Evolutionary conservation across 2,797 vertebrate species (phyloP), one percentile per base, ranked within the genome.

Genomic region (Otolemur crassicaudatus): DNA sequence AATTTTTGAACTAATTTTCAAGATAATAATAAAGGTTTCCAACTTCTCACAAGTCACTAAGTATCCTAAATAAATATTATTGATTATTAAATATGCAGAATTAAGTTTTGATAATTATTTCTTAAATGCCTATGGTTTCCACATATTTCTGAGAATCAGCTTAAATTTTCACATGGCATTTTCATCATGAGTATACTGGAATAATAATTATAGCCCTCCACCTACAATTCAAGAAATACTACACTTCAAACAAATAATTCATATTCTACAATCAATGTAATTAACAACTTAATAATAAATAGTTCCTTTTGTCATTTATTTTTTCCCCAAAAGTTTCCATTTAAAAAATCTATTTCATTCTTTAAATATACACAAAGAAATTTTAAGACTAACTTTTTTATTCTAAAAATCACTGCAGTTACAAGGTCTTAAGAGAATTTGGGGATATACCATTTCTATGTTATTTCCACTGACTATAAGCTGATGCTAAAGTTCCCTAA

Each of bases 321-420:
- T 75, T 70, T 93, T 75, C 37, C n/a, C 58, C n/a, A 53, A 76
- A 96, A 89, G 20, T 90, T 85, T 80, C 83, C 63, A 72, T 8
- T 75, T 70, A 73, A 97, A 97, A 95, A 95, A 87, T 43, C 17
- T 0, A 85, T 0, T 67, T 17, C 19, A 53, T 29, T 67, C 73
- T 95, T 90, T 58, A 95, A 92, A 89, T 40, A 80, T 5, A 0
- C 29, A 27, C n/a, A 93, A 77, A 84, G 17, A 87, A 83, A 97
- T 72, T 86, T 72, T 88, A 93, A 96, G 87, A 25, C 37, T 92
- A 96, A 84, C 75, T 87, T 73, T 90, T 80, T 91, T 13, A 92
- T 88, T 76, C 27, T 93, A 96, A 97, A 98, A 97, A 99, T 99
- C 98, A 98, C 94, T 43, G 80, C 86, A 96, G 96, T 92, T 97